Conservation (phyloP, 2,888 invertebrate species). For the Leptarthrus brevirostris region DNA sequence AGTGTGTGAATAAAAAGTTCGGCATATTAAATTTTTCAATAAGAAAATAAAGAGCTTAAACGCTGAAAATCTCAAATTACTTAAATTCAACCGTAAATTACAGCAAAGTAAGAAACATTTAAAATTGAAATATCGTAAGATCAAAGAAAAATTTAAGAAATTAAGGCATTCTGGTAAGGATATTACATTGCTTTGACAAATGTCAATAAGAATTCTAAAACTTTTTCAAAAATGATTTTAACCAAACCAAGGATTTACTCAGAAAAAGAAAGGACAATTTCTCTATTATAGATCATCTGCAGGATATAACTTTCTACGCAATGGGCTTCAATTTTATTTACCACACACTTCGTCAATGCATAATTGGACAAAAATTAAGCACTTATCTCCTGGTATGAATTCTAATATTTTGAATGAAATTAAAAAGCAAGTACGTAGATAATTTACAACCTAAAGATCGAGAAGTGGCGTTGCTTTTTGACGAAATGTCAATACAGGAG, state of each 20-base stretch:
- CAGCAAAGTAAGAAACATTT: not conserved
- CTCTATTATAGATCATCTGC: not conserved
- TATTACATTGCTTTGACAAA: no score
- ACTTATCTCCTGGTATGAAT: not conserved
- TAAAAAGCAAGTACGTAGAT: slow-evolving; percentile 1
- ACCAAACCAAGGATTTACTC: not conserved
- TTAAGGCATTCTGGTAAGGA: no score
- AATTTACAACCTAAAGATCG: not conserved
- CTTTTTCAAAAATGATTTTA: not conserved
- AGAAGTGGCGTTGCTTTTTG: slow-evolving; percentile 7
- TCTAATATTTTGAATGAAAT: slow-evolving; percentile 7
- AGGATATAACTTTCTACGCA: not conserved
- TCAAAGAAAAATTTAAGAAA: not conserved
- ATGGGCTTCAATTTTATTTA: not conserved
- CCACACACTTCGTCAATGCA: not conserved
- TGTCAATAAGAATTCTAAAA: no score
- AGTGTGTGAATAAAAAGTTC: not conserved
- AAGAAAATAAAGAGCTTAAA: not conserved
- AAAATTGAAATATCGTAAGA: not conserved
- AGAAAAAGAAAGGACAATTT: not conserved
- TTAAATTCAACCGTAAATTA: not conserved
- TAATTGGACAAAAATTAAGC: not conserved
- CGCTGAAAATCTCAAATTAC: not conserved
- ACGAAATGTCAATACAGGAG: slow-evolving; percentile 17
- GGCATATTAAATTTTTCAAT: not conserved